These are phyloP conservation scores for Herpailurus yagouaroundi DNA, from an alignment of 2,113 vertebrate species.

Conservation along the genomic window DNA sequence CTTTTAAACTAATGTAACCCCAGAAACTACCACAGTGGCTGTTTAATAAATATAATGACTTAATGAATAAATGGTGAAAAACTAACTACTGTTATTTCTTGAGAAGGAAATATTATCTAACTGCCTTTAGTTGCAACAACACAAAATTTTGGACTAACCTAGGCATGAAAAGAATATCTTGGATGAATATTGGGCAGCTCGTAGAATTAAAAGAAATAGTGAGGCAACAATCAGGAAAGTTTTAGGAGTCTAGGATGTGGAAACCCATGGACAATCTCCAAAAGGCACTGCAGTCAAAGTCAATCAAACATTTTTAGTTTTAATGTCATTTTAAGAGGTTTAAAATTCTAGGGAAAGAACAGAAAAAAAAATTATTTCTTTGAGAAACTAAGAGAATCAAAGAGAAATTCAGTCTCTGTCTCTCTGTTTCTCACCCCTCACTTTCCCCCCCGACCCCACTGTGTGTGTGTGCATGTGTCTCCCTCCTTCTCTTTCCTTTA, in stretches of 20 bases:
- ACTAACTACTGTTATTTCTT: not conserved
- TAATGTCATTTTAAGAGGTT: not conserved
- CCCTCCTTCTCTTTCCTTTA: not conserved
- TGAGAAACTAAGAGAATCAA: constrained; percentile 16
- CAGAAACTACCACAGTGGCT: not conserved
- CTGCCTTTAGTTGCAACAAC: not conserved
- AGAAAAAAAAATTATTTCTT: not conserved
- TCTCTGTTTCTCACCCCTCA: not conserved
- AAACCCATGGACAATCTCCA: not conserved
- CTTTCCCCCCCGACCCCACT: not conserved
- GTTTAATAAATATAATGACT: not conserved
- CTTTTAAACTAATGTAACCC: not conserved
- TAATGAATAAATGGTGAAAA: not conserved
- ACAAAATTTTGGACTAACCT: not conserved
- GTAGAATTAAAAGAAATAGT: not conserved
- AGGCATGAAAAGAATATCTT: not conserved
- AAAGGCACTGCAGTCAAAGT: not conserved
- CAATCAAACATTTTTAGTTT: not conserved
- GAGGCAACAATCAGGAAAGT: not conserved
- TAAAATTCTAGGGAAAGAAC: not conserved
- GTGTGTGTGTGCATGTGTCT: not conserved
- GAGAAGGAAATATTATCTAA: not conserved
- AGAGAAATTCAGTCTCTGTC: not conserved
- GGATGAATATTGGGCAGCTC: not conserved
- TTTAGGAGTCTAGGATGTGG: not conserved